Conservation (phyloP, 1,140 invertebrate species). For the Gyrodactylus bullatarudis region DNA sequence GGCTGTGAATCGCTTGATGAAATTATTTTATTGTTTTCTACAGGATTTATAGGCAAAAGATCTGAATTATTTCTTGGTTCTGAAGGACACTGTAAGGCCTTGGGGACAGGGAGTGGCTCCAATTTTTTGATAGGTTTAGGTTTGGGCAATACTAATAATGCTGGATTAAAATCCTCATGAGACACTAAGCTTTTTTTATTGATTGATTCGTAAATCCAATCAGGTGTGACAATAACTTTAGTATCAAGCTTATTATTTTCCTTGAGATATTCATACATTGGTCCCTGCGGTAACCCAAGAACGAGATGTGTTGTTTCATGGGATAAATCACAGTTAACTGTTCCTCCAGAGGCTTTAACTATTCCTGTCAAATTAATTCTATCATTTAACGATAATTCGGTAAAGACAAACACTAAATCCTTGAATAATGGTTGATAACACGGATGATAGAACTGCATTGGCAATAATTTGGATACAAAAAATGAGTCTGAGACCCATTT, state of each 20-base stretch:
- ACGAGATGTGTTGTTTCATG: not conserved
- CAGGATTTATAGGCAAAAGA: not conserved
- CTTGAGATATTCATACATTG: not conserved
- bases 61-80: not conserved
- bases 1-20: not conserved
- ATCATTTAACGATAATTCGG: not conserved
- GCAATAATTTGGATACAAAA: not conserved
- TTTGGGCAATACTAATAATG: not conserved
- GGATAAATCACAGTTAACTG: not conserved
- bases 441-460: not conserved
- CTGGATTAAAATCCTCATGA: not conserved
- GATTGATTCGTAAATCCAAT: not conserved
- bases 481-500: not conserved
- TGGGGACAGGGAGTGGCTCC: not conserved
- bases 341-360: not conserved
- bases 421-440: not conserved
- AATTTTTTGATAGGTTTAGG: not conserved
- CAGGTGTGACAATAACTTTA: not conserved
- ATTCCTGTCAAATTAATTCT: not conserved
- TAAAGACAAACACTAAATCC: not conserved
- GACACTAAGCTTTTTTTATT: not conserved
- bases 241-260: not conserved
- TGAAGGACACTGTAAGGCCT: not conserved
- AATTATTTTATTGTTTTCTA: not conserved
- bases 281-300: not conserved